Evolutionary conservation across 92 coral and sea anemone genomes (phyloP).

Genomic region (Phenganax marumi): DNA sequence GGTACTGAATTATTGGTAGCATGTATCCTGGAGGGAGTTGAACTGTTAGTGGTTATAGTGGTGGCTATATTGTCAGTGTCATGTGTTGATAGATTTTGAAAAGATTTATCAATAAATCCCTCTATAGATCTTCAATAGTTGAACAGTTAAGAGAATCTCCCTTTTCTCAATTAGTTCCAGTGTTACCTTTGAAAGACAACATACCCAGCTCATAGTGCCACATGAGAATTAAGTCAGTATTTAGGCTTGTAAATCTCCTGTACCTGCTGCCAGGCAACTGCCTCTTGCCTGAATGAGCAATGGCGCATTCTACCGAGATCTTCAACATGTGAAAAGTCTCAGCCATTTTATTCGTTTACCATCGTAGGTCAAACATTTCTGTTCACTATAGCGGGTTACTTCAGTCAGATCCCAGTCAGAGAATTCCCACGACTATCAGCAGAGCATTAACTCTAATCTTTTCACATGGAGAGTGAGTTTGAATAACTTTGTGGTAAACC

Average conservation of each 20-base stretch:
- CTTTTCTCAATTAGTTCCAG: not conserved
- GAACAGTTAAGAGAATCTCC: not conserved
- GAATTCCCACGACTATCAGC: no score
- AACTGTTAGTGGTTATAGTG: no score
- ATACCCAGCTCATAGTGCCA: not conserved
- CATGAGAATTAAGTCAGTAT: not conserved
- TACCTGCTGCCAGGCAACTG: not conserved
- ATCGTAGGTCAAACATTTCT: not conserved
- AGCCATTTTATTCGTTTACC: not conserved
- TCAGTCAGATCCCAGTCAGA: no score
- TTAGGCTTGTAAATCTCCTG: no score
- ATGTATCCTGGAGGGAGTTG: no score
- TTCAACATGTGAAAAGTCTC: not conserved
- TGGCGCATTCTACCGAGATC: not conserved
- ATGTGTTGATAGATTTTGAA: no score
- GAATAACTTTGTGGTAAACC: no score
- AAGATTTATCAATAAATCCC: not conserved
- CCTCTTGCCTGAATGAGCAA: not conserved
- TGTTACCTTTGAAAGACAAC: not conserved
- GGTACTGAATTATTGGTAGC: no score
- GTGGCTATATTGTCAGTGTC: no score
- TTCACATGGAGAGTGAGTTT: no score
- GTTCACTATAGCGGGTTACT: conserved; percentile 1
- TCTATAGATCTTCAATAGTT: not conserved
- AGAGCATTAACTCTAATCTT: no score